A percentile compares a stretch with the other conserved stretches of the same genome.
Conservation (phyloP, 2,113 vertebrate genomes). For the Tachysurus fulvidraco region DNA sequence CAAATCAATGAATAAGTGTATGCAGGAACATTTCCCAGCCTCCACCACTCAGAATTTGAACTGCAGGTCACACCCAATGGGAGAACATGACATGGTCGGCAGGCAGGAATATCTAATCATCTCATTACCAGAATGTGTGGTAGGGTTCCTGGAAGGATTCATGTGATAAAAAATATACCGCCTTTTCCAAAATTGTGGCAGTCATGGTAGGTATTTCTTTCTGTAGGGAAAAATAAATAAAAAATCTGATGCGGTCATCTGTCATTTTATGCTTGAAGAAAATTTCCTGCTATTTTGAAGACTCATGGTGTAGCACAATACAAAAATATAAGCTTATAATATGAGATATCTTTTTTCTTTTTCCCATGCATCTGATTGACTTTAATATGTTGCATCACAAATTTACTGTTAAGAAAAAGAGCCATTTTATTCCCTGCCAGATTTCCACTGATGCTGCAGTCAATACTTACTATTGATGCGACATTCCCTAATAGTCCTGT, state of each 20-base stretch:
- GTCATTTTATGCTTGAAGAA: not conserved
- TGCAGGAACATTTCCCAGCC: slow-evolving; percentile 6
- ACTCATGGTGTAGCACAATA: not conserved
- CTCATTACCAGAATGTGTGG: slow-evolving; percentile 39
- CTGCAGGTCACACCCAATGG: slow-evolving; percentile 11
- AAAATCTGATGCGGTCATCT: not conserved
- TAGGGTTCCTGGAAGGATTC: not conserved
- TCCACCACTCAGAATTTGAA: slow-evolving; percentile 17
- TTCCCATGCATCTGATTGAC: not conserved
- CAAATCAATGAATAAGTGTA: slow-evolving; percentile 26
- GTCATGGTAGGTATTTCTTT: not conserved
- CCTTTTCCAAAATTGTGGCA: not conserved
- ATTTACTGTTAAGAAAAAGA: slow-evolving; percentile 30
- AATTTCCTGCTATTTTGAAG: not conserved
- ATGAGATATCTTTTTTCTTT: not conserved
- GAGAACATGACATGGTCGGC: not conserved
- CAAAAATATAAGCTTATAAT: not conserved
- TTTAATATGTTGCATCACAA: not conserved
- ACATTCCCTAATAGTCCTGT: slow-evolving; percentile 12
- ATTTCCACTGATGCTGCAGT: slow-evolving; percentile 13
- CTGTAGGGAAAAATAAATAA: not conserved
- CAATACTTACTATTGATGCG: slow-evolving; percentile 4
- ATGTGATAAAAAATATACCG: not conserved
- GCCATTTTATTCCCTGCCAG: slow-evolving; percentile 21
- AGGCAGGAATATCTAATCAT: slow-evolving; percentile 28